These are phyloP conservation scores for Chloroclystis v-ata DNA, from an alignment of 2,888 invertebrate genomes.

Conservation along the genomic window DNA sequence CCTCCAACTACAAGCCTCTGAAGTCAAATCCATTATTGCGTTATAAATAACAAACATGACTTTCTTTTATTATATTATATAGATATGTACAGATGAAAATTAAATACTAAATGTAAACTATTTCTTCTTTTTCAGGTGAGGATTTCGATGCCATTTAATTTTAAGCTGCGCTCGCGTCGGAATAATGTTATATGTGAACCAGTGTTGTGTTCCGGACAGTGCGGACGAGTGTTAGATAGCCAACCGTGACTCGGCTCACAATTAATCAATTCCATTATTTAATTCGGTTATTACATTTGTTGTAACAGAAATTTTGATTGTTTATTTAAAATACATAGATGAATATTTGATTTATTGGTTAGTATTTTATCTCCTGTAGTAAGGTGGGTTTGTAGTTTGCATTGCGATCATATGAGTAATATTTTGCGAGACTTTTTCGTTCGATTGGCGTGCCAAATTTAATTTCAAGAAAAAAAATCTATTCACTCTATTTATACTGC, in stretches of 20 bases:
- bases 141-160: constrained; percentile 75
- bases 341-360: constrained; percentile 50
- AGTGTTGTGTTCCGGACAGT: constrained; percentile 46
- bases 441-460: too few species aligned
- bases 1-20: too few species aligned
- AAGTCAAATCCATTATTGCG: too few species aligned
- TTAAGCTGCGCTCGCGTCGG: constrained; percentile 66
- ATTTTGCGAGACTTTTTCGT: too few species aligned
- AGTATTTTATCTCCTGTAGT: constrained; percentile 65
- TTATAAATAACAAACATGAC: too few species aligned
- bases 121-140: constrained; percentile 57
- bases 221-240: constrained; percentile 50
- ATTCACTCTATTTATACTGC: too few species aligned
- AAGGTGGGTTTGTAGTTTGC: constrained; percentile 27
- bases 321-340: constrained; percentile 71
- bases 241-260: constrained; percentile 43
- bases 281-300: constrained; percentile 60
- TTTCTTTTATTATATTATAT: too few species aligned
- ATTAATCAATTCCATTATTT: constrained; percentile 74
- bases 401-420: background rate
- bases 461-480: too few species aligned
- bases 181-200: constrained; percentile 56
- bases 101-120: too few species aligned
- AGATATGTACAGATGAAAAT: too few species aligned
- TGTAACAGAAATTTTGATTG: constrained; percentile 70